A percentile compares a stretch with the other conserved stretches of the same genome.
These are phyloP conservation scores for Microctonus aethiopoides DNA, from an alignment of 2,888 invertebrate species.

Conservation along the genomic window DNA sequence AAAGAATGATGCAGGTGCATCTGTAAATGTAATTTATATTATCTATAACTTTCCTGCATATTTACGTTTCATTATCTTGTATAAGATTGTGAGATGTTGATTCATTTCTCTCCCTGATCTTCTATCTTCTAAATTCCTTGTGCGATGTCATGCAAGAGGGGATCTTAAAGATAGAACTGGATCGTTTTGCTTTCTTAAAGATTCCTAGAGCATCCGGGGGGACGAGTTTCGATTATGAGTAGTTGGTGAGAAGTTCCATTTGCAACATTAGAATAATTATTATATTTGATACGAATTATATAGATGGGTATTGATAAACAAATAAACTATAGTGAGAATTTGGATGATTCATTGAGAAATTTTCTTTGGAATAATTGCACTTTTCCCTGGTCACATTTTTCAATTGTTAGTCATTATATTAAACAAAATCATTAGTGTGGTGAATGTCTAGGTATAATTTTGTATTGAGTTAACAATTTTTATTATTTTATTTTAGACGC, in stretches of 20 bases:
- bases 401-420: conserved; percentile 5
- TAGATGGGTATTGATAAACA: background rate
- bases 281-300: background rate
- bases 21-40: background rate
- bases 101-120: conserved; percentile 4
- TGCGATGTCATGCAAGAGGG: conserved; percentile 34
- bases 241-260: background rate
- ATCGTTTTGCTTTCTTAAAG: conserved; percentile 42
- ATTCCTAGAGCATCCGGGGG: conserved; percentile 40
- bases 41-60: background rate
- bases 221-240: conserved; percentile 20
- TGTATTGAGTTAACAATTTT: background rate
- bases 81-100: conserved; percentile 11
- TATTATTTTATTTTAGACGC: conserved; percentile 35
- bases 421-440: background rate
- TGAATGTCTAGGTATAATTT: background rate
- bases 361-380: background rate
- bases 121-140: conserved; percentile 28
- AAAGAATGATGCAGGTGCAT: background rate
- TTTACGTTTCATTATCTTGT: background rate
- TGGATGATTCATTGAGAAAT: background rate
- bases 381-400: background rate
- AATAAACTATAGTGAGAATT: background rate
- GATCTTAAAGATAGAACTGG: conserved; percentile 47
- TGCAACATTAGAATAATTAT: background rate